Evolutionary conservation across 1,140 invertebrate species (phyloP), one percentile per base, ranked within the genome.

Genomic region (Drosophila insularis): DNA sequence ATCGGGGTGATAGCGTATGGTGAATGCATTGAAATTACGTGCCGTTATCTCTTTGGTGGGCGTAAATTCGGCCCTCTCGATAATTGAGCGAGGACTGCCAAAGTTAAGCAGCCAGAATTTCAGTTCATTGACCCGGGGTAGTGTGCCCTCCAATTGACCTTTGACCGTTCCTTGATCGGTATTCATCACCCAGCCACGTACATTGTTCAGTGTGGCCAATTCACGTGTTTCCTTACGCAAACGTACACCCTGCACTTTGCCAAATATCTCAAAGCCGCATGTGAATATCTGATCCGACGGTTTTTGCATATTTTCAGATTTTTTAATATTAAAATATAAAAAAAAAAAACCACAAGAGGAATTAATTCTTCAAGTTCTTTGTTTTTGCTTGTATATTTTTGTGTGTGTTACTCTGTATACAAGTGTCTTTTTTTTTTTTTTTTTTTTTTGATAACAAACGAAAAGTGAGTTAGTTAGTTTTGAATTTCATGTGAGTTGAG

Each of bases 141-240:
- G 74, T 0, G 92, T 80, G 11, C 95, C 95, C 92, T 96, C 94
- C 14, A 95, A 71, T 65, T 93, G 91, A 2, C 95, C 95, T 43
- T 93, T 82, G 0, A 96, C 95, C 7, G 95, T 95, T 0, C 93
- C 94, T 68, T 92, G 80, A 5, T 92, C 78, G 3, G 95, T 95
- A 80, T 96, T 96, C 93, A 93, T 94, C 58, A 94, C 94, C 94
- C 94, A 96, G 54, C 95, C 95, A 72, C 93, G 93, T 2, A 96
- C 79, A 4, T 93, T 93, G 1, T 94, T 90, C 46, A 93, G 87
- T 2, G 89, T 90, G 4, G 94, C 95, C 84, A 93, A 93, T 37
- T 91, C 92, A 71, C 94, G 92, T 0, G 95, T 95, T 71, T 94
- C 92, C 91, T 95, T 93, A 14, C 94, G 91, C 70, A 94, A 92